Evolutionary conservation across 2,888 invertebrate genomes (phyloP), one percentile per base, ranked within the genome.

Genomic region (Alviniconcha strummeri): DNA sequence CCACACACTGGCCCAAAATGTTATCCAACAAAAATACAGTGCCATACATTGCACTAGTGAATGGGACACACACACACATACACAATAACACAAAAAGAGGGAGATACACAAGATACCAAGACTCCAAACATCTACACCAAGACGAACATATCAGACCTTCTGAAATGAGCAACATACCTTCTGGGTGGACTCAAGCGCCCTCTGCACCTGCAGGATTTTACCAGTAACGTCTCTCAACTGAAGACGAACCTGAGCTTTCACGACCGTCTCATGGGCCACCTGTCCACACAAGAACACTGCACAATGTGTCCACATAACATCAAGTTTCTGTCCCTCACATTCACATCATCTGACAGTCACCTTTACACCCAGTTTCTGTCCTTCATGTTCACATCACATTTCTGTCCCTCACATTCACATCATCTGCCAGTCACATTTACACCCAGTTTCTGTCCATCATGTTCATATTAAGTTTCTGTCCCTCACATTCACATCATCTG

Each of bases 121-220:
- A 64, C 64, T 13, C 9, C 11, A 4, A 64, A 64, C 64, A 9
- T 64, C 64, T 64, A 9, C 64, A 9, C 15, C 15, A 64, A 64
- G 36, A 71, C 71, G 4, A n/a, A 4, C 71, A 71, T n/a, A n/a
- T 5, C 71, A 15, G n/a, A 69, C 5, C 71, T 0, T 15, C 71
- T 13, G 9, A 64, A 13, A 64, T 64, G 7, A 74, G 5, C 9
- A 8, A 74, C 2, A 69, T 86, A 91, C 93, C 88, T 92, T 93
- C 83, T 95, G 94, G n/a, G 95, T 95, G 17, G 95, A 95, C 91
- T 95, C 95, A 94, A 97, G 95, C 52, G 96, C 95, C 89, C 97
- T 95, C 86, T 95, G 95, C 64, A 97, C 96, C 72, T 96, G 95
- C 67, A 96, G 93, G 89, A 94, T 92, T 91, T 96, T 94, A 84